A percentile compares a stretch with the other conserved stretches of the same genome.
phyloP scores from a whole-genome alignment of 1,140 invertebrate genomes.

The Papilio helenus region DNA sequence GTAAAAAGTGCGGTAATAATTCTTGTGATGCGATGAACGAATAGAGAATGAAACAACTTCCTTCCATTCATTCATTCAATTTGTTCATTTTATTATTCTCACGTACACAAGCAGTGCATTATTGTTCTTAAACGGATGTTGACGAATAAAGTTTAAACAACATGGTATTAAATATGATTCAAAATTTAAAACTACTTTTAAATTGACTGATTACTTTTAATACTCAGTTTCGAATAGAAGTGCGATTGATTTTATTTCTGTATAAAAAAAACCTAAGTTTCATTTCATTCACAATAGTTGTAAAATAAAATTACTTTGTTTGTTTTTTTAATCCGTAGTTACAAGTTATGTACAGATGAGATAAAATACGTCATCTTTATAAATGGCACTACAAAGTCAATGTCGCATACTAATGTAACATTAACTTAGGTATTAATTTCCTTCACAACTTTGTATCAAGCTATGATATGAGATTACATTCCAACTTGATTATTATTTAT shows the following conservation, averaged over 20 bases:
- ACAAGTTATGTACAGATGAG: not conserved
- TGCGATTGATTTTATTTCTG: no score
- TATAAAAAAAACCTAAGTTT: no score
- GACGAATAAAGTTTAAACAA: not conserved
- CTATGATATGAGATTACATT: slow-evolving; percentile 2
- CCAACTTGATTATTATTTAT: not conserved
- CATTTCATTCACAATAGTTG: no score
- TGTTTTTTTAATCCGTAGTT: not conserved
- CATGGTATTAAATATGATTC: not conserved
- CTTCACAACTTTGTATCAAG: slow-evolving; percentile 9
- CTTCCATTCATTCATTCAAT: slow-evolving; percentile 18
- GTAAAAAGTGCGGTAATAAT: not conserved
- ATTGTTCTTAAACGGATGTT: slow-evolving; percentile 31
- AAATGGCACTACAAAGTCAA: slow-evolving; percentile 17
- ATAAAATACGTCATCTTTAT: slow-evolving; percentile 16
- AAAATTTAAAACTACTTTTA: not conserved
- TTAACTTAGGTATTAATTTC: slow-evolving; percentile 27
- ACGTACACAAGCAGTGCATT: slow-evolving; percentile 3
- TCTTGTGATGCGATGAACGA: slow-evolving; percentile 4
- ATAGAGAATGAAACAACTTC: not conserved
- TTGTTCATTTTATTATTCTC: slow-evolving; percentile 27
- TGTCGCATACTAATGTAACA: slow-evolving; percentile 32
- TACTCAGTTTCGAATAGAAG: not conserved
- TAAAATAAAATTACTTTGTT: not conserved
- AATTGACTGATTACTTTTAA: not conserved